Conservation (phyloP, 2,888 invertebrate species). For the Amblyjoppa fuscipennis region DNA sequence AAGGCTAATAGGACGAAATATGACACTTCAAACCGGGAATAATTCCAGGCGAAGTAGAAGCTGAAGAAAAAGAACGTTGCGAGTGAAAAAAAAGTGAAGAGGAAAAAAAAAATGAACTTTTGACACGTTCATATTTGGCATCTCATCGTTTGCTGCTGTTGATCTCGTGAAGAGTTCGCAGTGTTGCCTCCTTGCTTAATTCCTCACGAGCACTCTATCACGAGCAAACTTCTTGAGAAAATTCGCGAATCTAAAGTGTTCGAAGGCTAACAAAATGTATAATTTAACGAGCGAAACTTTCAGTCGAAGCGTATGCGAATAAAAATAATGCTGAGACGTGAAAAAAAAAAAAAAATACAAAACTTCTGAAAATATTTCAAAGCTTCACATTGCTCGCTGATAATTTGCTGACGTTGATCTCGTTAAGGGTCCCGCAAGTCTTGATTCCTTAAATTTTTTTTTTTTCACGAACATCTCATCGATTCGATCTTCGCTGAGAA, state of each 20-base stretch:
- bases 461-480: too few relatives aligned
- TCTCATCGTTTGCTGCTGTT: too few relatives aligned
- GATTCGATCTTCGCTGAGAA: background rate
- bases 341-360: slow-evolving; percentile 18
- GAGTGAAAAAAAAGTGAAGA: slow-evolving; percentile 41
- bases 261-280: background rate
- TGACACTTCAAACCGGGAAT: slow-evolving; percentile 32
- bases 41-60: slow-evolving; percentile 50
- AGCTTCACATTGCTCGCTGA: too few relatives aligned
- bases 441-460: too few relatives aligned
- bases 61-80: slow-evolving; percentile 51
- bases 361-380: background rate
- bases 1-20: background rate
- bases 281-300: slow-evolving; percentile 43
- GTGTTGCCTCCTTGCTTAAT: too few relatives aligned
- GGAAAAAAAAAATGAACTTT: slow-evolving; percentile 30
- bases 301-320: slow-evolving; percentile 49
- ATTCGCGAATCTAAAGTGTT: background rate
- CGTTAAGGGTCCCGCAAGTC: too few relatives aligned
- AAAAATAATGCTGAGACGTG: slow-evolving; percentile 55
- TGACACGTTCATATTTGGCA: too few relatives aligned
- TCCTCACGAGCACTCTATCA: too few relatives aligned
- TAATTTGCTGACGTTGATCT: too few relatives aligned
- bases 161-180: too few relatives aligned
- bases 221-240: too few relatives aligned